Conservation (phyloP, 2,797 vertebrate species). For the Anguilla marmorata region DNA sequence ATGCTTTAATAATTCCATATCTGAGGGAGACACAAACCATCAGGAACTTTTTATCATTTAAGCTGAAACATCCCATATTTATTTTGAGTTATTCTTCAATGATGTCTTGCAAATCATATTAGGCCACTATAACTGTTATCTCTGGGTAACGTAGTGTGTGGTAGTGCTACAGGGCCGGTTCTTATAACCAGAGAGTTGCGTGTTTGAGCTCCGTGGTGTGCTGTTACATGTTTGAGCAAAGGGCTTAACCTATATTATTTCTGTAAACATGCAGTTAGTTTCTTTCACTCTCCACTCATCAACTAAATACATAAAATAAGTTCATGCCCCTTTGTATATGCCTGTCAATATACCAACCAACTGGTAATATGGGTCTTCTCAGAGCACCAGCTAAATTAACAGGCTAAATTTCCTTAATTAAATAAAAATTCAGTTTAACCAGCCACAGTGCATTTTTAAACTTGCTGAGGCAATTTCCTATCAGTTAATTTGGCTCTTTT, state of each 20-base stretch:
- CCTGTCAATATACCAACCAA: not conserved
- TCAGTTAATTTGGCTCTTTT: not conserved
- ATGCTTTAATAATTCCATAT: slow-evolving; percentile 86
- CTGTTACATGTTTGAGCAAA: not conserved
- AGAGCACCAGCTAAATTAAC: not conserved
- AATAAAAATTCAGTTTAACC: not conserved
- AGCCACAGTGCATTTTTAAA: not conserved
- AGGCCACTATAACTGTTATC: not conserved
- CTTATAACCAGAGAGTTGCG: not conserved
- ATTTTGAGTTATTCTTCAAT: not conserved
- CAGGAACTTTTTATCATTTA: not conserved
- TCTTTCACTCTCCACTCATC: not conserved
- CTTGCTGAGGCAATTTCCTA: not conserved
- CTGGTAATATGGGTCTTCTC: not conserved
- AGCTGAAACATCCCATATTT: not conserved
- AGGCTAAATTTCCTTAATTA: not conserved
- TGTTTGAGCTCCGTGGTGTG: not conserved
- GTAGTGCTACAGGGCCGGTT: not conserved
- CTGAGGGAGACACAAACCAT: slow-evolving; percentile 59
- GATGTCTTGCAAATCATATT: not conserved
- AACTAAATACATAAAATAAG: not conserved
- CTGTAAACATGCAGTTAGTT: not conserved
- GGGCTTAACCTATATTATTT: no score
- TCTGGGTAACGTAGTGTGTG: not conserved
- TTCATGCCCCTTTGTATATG: no score